Evolutionary conservation across 2,113 vertebrate species (phyloP).

Genomic region (Aspidoscelis tigris): DNA sequence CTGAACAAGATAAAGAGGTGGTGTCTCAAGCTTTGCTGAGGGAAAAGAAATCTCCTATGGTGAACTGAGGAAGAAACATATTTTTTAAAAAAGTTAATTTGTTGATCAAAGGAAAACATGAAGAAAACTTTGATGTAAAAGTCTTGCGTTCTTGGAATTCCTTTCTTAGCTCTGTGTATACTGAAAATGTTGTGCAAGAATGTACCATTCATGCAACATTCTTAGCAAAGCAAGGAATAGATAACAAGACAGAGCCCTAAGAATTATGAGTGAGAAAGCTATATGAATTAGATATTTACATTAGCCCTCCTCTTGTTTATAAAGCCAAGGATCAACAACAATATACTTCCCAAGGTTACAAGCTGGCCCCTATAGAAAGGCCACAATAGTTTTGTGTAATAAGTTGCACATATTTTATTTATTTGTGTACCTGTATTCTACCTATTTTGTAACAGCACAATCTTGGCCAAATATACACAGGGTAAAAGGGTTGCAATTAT

Average conservation of each 20-base stretch:
- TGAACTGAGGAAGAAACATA: slow-evolving; percentile 83
- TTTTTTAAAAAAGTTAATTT: slow-evolving; percentile 16
- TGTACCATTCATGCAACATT: not conserved
- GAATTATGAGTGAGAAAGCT: not conserved
- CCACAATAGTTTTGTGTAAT: not conserved
- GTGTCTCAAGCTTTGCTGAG: slow-evolving; percentile 96
- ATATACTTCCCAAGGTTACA: not conserved
- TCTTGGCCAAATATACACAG: not conserved
- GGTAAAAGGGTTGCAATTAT: not conserved
- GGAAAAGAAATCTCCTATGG: slow-evolving; percentile 96
- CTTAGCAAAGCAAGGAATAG: not conserved
- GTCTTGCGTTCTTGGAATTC: not conserved
- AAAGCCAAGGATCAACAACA: not conserved
- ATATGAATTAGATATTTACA: not conserved
- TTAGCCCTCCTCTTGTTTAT: not conserved
- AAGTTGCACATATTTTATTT: too few species aligned
- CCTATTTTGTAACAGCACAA: too few species aligned
- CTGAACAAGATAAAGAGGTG: slow-evolving; percentile 98
- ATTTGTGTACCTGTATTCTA: too few species aligned
- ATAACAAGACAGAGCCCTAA: not conserved
- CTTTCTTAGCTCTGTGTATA: not conserved
- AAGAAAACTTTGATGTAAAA: slow-evolving; percentile 1
- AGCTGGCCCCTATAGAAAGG: not conserved
- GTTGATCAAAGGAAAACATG: slow-evolving; percentile 34
- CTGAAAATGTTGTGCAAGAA: not conserved